phyloP scores from a whole-genome alignment of 2,888 invertebrate genomes.

The Limnephilus auricula region DNA sequence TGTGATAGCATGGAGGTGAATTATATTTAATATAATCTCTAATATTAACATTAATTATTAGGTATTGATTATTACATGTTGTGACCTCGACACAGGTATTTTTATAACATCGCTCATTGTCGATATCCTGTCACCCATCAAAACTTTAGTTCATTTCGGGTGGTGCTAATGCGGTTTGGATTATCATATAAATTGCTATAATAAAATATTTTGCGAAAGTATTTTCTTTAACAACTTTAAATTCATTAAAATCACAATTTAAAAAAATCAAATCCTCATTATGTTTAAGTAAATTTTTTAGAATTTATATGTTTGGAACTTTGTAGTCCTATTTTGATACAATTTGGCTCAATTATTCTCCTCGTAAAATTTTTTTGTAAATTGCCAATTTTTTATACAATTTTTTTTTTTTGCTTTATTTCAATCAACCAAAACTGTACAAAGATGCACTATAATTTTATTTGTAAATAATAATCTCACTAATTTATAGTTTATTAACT shows the following conservation, averaged over 20 bases:
- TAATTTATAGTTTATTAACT: not conserved
- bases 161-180: not conserved
- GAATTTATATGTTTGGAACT: not conserved
- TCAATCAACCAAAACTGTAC: not conserved
- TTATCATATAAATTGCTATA: not conserved
- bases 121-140: not conserved
- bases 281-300: not conserved
- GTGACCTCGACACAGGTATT: not conserved
- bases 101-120: not conserved
- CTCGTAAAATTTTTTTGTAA: not conserved
- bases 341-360: not conserved
- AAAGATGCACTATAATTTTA: not conserved
- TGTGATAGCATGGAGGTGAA: conserved; percentile 43
- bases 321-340: not conserved
- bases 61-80: not conserved
- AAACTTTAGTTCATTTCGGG: not conserved
- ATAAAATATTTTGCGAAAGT: not conserved
- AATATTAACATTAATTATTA: not conserved
- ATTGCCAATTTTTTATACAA: not conserved
- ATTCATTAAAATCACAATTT: not conserved
- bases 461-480: not conserved
- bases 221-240: not conserved
- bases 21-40: not conserved
- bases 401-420: not conserved
- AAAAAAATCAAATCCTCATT: not conserved